These are phyloP conservation scores for Hylaea fasciaria DNA, from an alignment of 2,888 invertebrate genomes.

Conservation along the genomic window DNA sequence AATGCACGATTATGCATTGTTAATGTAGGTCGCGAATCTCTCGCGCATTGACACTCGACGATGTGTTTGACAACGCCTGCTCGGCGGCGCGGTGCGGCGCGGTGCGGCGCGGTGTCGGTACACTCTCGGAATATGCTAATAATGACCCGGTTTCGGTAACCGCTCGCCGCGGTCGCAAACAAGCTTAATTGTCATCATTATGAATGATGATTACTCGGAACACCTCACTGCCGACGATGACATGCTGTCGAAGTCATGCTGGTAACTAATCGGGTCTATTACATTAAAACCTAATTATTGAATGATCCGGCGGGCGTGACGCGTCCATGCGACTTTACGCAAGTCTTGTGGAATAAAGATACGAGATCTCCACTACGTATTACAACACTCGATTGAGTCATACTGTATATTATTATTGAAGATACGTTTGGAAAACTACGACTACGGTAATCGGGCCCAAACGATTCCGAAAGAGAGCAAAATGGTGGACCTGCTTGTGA, in stretches of 20 bases:
- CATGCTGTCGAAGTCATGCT: slow-evolving; percentile 3
- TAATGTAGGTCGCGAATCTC: no score
- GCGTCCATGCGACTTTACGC: no score
- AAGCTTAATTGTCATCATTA: slow-evolving; percentile 17
- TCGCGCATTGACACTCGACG: no score
- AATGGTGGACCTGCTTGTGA: neutral
- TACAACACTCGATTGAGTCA: no score
- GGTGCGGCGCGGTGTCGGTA: slow-evolving; percentile 6
- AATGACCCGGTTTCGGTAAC: slow-evolving; percentile 21
- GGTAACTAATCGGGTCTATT: slow-evolving; percentile 15
- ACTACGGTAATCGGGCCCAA: no score
- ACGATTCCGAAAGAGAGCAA: neutral
- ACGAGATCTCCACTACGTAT: no score
- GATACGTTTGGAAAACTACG: neutral
- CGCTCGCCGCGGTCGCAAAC: slow-evolving; percentile 4
- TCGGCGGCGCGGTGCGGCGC: neutral
- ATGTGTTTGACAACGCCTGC: no score
- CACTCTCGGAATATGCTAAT: slow-evolving; percentile 21
- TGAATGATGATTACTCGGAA: neutral
- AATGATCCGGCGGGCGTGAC: neutral
- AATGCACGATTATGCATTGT: no score
- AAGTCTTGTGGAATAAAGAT: no score
- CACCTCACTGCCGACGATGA: neutral
- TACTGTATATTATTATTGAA: no score
- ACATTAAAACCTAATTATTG: neutral